phyloP scores from a whole-genome alignment of 2,113 vertebrate genomes.

The Paradisaea rubra region DNA sequence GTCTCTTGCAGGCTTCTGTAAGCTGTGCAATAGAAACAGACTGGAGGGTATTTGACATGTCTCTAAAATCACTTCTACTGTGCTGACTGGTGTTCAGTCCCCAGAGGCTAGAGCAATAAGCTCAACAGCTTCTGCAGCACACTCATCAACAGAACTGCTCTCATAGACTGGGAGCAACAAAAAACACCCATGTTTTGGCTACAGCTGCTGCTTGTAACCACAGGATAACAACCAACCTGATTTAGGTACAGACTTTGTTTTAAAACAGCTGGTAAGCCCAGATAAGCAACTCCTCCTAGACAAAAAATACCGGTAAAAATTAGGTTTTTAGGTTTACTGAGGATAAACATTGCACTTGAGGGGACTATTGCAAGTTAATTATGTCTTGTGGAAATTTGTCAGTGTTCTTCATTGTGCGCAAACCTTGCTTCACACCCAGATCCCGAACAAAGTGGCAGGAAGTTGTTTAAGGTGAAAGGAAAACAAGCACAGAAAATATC shows the following conservation, averaged over 20 bases:
- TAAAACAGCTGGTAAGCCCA: not conserved
- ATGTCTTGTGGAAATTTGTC: not conserved
- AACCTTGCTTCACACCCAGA: not conserved
- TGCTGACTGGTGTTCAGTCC: not conserved
- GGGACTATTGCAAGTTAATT: not conserved
- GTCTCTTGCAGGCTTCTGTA: not conserved
- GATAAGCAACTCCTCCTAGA: not conserved
- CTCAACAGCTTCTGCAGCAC: not conserved
- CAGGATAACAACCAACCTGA: not conserved
- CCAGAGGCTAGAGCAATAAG: not conserved
- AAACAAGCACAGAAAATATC: not conserved
- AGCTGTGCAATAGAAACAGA: not conserved
- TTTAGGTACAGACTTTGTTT: not conserved
- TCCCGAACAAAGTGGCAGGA: not conserved
- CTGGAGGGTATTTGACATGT: not conserved
- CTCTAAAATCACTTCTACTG: not conserved
- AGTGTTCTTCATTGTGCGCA: not conserved
- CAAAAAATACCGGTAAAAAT: not conserved
- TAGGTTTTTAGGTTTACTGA: not conserved
- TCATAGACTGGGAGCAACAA: not conserved
- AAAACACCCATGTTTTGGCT: not conserved
- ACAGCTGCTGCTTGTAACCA: not conserved
- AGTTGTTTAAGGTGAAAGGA: not conserved
- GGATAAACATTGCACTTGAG: not conserved
- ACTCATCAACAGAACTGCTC: not conserved